phyloP scores from a whole-genome alignment of 2,888 invertebrate species.

The Saturnia pavonia region DNA sequence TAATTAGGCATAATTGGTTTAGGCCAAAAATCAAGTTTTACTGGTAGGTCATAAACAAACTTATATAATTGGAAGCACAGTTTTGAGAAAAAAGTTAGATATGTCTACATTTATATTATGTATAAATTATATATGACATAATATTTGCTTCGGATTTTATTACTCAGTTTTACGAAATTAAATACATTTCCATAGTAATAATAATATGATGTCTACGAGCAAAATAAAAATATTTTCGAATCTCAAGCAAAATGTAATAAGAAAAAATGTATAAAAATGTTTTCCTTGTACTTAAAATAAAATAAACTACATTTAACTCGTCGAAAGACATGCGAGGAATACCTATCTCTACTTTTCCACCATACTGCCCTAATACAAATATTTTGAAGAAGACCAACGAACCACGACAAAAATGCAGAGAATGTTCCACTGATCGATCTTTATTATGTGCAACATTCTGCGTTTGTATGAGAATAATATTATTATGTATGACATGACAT shows the following conservation, averaged over 20 bases:
- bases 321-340: no score
- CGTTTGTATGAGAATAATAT: neutral
- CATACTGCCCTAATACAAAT: neutral
- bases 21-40: constrained; percentile 1
- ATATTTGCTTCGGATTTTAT: neutral
- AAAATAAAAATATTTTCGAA: no score
- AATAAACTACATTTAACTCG: no score
- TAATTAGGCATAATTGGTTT: neutral
- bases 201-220: no score
- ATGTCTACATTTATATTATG: no score
- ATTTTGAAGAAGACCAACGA: neutral
- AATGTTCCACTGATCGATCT: neutral
- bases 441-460: neutral
- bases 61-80: no score
- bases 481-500: constrained; percentile 7
- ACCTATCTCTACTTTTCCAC: neutral
- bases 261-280: no score
- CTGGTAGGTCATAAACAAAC: neutral
- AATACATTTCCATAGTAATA: no score
- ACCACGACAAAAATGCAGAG: neutral
- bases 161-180: neutral
- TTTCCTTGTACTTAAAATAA: no score
- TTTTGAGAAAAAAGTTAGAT: no score
- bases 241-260: no score
- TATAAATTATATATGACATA: neutral